Base-by-base conservation (phyloP, 2,888 invertebrate species). In the Tenthredo amoena region DNA sequence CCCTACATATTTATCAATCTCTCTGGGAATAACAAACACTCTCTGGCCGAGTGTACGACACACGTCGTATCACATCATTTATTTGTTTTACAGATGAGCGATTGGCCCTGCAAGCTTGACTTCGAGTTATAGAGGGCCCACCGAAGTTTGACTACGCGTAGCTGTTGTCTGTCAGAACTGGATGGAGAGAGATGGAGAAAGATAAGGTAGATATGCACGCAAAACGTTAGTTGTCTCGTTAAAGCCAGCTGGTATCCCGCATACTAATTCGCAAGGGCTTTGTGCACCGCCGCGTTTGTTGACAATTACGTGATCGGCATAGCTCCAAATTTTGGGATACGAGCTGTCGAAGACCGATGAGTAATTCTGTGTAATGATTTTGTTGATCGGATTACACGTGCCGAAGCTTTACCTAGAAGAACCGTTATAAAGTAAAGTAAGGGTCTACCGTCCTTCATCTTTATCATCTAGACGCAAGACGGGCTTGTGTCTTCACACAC, bases 301-400 rank as follows among this genome's bases (percentile, higher is more conserved):
- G 68, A 62, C 62, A 31, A 58, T 83, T 68, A 83, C 68, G 82
- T 83, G 82, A 62, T 65, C 43, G 18, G 82, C 82, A 55, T 68
- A 68, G n/a, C 58, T 62, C 9, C 12, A 18, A 40, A 58, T 40
- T 58, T n/a, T 26, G 18, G 77, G 47, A 5, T 55, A 21, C 50
- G 31, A 76, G 31, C 10, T 50, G 77, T 55, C 77, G 77, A 55
- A 34, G 10, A 26, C 34, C 6, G 18, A 9, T n/a, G 72, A 72
- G 37, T 21, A 21, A 21, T 43, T n/a, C 34, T 71, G 21, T 9
- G 43, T 21, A 18, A n/a, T 7, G 15, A n/a, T 43, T 74, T 6
- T 43, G 7, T 43, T 40, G 72, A 74, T 74, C 40, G 43, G 26
- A 43, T 18, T 5, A 43, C 10, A 43, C 40, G 40, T n/a, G 10